Evolutionary conservation across 2,797 vertebrate genomes (phyloP).

Genomic region (Rhyacichthys aspro): DNA sequence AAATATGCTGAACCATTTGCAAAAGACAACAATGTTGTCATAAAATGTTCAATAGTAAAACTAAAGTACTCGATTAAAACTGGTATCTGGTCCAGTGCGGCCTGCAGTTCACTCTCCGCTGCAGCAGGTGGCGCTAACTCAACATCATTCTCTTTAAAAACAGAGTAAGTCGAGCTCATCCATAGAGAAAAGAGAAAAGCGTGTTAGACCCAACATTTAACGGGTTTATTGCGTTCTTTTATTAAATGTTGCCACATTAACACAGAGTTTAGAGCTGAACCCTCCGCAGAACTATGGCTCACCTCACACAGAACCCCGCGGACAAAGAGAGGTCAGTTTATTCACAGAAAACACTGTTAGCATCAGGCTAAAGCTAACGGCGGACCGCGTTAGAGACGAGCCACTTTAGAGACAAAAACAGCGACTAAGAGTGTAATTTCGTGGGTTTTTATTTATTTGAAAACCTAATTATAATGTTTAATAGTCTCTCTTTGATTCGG

Average conservation of each 20-base stretch:
- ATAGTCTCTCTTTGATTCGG: too few species aligned
- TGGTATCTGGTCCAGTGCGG: too few species aligned
- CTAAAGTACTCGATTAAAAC: too few species aligned
- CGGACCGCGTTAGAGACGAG: not conserved
- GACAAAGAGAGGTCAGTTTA: constrained; percentile 75
- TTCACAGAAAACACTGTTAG: not conserved
- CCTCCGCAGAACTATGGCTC: constrained; percentile 61
- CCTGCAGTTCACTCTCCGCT: too few species aligned
- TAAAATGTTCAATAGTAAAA: too few species aligned
- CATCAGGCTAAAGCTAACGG: constrained; percentile 30
- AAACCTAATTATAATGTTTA: too few species aligned
- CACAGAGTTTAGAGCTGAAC: not conserved
- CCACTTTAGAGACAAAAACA: not conserved
- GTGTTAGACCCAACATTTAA: not conserved
- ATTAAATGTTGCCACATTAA: not conserved
- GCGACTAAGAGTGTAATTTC: rapidly evolving
- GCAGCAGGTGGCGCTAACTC: too few species aligned
- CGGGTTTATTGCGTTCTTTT: not conserved
- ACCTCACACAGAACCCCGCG: constrained; percentile 74
- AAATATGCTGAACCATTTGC: too few species aligned
- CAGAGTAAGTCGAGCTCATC: too few species aligned
- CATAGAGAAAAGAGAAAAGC: not conserved
- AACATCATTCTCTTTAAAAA: too few species aligned
- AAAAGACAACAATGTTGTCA: too few species aligned
- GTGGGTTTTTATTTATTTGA: not conserved